Conservation (phyloP, 2,113 vertebrate species). For the Strix aluco region DNA sequence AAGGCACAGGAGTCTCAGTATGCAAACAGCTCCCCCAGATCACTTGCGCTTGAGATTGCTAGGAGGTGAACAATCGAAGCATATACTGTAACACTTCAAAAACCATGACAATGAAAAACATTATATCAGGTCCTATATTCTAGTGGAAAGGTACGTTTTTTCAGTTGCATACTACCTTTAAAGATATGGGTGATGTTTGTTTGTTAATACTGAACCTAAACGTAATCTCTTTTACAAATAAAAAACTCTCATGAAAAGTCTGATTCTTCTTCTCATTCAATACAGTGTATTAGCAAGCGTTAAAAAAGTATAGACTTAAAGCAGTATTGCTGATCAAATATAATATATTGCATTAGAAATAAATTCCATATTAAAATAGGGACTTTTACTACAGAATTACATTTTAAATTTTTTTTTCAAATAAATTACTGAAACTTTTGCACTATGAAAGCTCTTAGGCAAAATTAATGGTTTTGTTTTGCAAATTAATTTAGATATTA, state of each 20-base stretch:
- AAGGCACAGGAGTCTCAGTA: neutral
- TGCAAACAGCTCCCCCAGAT: neutral
- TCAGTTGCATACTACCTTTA: neutral
- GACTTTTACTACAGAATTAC: slow-evolving; percentile 75
- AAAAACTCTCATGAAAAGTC: neutral
- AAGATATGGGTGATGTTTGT: neutral
- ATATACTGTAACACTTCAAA: neutral
- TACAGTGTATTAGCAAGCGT: neutral
- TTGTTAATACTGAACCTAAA: neutral
- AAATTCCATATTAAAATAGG: slow-evolving; percentile 77
- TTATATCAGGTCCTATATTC: neutral
- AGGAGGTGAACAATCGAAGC: neutral
- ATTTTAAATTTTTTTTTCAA: slow-evolving; percentile 75
- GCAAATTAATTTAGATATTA: slow-evolving; percentile 90
- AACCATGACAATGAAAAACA: neutral
- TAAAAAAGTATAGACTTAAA: slow-evolving; percentile 41
- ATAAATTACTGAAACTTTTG: slow-evolving; percentile 84
- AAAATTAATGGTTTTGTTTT: slow-evolving; percentile 89
- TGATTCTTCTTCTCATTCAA: slow-evolving; percentile 1
- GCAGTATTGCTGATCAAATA: slow-evolving; percentile 72
- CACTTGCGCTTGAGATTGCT: neutral
- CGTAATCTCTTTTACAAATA: neutral
- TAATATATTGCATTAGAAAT: slow-evolving; percentile 73
- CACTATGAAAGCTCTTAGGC: slow-evolving; percentile 79
- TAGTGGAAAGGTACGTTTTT: neutral